Base-by-base conservation (phyloP, 2,113 vertebrate species). In the Dasyornis broadbenti region DNA sequence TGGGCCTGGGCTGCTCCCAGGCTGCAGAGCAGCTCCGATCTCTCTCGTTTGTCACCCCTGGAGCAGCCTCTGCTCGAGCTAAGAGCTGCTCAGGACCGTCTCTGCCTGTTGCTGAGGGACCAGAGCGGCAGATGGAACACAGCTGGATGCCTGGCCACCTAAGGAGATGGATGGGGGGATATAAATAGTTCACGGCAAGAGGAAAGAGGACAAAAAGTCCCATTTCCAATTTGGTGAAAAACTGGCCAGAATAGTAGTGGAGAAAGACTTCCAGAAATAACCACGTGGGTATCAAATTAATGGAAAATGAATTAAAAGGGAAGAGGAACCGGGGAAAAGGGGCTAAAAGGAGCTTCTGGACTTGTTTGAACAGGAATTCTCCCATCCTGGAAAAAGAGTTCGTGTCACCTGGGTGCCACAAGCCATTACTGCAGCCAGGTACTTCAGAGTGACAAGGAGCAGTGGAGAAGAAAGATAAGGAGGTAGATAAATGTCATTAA, bases 181-280 rank as follows among this genome's bases (percentile, higher is more conserved):
- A 96, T 91, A 95, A 97, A 97, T 94, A 95, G 91, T 89, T 56
- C 37, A 86, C 12, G 60, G 83, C 39, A 68, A 70, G 20, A 84
- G 89, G 82, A 82, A 84, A 91, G 81, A 94, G 95, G 84, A 94
- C 89, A 95, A 22, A 75, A 81, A 75, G 95, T 95, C 80, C 86
- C 60, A 68, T 92, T 72, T 90, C 47, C n/a, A 52, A 22, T 81
- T n/a, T 35, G 47, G 64, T 86, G 59, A 73, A 89, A 82, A 47
- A 76, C 65, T 86, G 89, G 92, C 89, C 89, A 64, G 89, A 94
- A 96, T 63, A 86, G 72, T 13, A 80, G 68, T 28, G 77, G 35
- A 89, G 60, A 70, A 84, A 84, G 24, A 56, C 27, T 89, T 93
- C 95, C 86, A 89, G 94, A 95, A 95, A 95, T 92, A 97, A 90